These are phyloP conservation scores for Cephus sareptanus DNA, from an alignment of 2,888 invertebrate species.

Conservation along the genomic window DNA sequence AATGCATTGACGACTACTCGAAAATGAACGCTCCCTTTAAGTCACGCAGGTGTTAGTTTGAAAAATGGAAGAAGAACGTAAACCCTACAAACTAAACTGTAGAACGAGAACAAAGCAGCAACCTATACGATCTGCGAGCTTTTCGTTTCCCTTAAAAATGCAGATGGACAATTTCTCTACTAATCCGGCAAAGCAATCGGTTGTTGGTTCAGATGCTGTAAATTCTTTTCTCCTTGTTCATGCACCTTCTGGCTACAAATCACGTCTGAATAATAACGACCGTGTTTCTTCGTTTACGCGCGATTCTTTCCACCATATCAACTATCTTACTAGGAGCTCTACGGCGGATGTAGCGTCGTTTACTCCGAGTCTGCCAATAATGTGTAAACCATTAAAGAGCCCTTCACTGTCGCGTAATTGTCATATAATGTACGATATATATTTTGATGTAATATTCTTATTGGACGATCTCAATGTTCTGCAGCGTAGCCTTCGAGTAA, in stretches of 20 bases:
- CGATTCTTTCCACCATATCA: background rate
- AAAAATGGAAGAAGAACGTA: background rate
- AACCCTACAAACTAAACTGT: background rate
- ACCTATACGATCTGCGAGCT: background rate
- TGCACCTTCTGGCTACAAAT: background rate
- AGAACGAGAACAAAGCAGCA: background rate
- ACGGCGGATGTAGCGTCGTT: constrained; percentile 17
- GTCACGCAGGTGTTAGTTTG: background rate
- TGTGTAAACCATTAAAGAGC: constrained; percentile 32
- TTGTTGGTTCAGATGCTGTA: background rate
- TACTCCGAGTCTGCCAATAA: background rate
- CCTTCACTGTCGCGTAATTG: constrained; percentile 35
- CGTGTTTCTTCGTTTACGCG: background rate
- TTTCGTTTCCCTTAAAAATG: background rate
- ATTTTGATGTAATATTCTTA: constrained; percentile 34
- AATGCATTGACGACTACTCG: background rate
- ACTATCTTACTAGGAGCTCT: background rate
- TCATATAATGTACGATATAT: constrained; percentile 34
- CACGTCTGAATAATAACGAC: background rate
- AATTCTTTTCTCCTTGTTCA: background rate
- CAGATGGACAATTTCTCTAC: background rate
- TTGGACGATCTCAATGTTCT: constrained; percentile 25
- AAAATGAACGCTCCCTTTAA: background rate
- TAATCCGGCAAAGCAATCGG: background rate
- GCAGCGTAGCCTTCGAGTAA: constrained; percentile 30